Conservation (phyloP, 2,797 vertebrate species). For the Phrynocephalus guinanensis region DNA sequence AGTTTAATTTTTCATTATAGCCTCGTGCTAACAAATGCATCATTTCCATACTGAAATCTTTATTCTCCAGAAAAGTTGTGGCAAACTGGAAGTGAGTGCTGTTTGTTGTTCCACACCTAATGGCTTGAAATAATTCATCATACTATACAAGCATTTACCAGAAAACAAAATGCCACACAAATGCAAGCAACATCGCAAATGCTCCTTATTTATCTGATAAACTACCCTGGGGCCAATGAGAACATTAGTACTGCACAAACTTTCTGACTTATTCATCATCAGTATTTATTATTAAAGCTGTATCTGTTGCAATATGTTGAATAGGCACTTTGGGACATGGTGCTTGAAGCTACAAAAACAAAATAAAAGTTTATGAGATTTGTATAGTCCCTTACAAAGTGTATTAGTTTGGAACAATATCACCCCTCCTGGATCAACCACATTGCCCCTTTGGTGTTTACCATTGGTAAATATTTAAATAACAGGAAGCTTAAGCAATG, state of each 20-base stretch:
- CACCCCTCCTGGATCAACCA: conserved; percentile 79
- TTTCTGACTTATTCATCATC: conserved; percentile 85
- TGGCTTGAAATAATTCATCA: conserved; percentile 76
- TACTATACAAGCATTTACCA: conserved; percentile 67
- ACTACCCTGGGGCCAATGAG: conserved; percentile 76
- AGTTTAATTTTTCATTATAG: conserved; percentile 70
- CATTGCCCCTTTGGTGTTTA: conserved; percentile 79
- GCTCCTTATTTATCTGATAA: conserved; percentile 83
- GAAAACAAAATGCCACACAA: conserved; percentile 73
- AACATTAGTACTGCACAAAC: conserved; percentile 80
- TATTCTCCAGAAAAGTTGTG: conserved; percentile 63
- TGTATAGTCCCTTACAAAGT: conserved; percentile 81
- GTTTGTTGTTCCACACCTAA: conserved; percentile 75
- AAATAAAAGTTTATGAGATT: conserved; percentile 80
- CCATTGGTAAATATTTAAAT: conserved; percentile 86
- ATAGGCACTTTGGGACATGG: conserved; percentile 79
- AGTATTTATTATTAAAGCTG: conserved; percentile 88
- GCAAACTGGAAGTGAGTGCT: conserved; percentile 72
- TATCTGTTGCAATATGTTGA: conserved; percentile 83
- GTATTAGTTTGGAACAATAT: conserved; percentile 83
- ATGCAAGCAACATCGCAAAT: conserved; percentile 75
- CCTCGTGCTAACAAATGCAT: conserved; percentile 60
- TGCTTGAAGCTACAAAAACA: conserved; percentile 74
- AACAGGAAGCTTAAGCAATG: conserved; percentile 77
- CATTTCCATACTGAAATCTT: conserved; percentile 69